Percentiles rank a stretch among this genome's conserved stretches.
Evolutionary conservation across 92 coral and sea anemone genomes (phyloP).

Genomic region (Siderastrea siderea): DNA sequence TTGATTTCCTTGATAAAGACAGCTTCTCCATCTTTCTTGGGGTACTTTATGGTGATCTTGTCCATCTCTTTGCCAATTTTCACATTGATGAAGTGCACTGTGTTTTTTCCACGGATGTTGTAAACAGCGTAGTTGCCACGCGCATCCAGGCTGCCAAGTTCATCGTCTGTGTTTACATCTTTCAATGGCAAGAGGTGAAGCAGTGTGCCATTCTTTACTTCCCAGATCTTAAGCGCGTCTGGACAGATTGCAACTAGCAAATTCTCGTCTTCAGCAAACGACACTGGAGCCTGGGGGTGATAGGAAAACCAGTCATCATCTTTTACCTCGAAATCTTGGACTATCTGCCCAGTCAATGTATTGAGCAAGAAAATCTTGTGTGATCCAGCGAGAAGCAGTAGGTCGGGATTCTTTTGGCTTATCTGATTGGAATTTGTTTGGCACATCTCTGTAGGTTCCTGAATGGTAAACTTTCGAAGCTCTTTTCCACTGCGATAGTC

Average conservation of each 20-base stretch:
- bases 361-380: constrained; percentile 80
- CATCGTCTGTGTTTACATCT: constrained; percentile 73
- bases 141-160: constrained; percentile 85
- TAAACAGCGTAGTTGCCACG: constrained; percentile 75
- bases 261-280: constrained; percentile 89
- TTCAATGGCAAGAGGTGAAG: constrained; percentile 79
- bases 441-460: constrained; percentile 74
- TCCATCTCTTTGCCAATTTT: constrained; percentile 81
- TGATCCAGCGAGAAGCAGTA: constrained; percentile 88
- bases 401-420: constrained; percentile 70
- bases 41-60: constrained; percentile 68
- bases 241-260: constrained; percentile 83
- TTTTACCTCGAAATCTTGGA: constrained; percentile 74
- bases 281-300: constrained; percentile 71
- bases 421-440: constrained; percentile 68
- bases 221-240: constrained; percentile 84
- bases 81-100: constrained; percentile 81
- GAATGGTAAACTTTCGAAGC: constrained; percentile 84
- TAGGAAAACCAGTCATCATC: constrained; percentile 88
- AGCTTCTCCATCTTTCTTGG: constrained; percentile 51
- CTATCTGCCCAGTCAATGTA: constrained; percentile 84
- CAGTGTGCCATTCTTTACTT: constrained; percentile 68
- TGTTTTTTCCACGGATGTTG: constrained; percentile 70
- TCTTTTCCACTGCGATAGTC: constrained; percentile 81
- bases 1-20: constrained; percentile 76